Evolutionary conservation across 2,888 invertebrate genomes (phyloP), one percentile per base, ranked within the genome.

Genomic region (Busseola fusca): DNA sequence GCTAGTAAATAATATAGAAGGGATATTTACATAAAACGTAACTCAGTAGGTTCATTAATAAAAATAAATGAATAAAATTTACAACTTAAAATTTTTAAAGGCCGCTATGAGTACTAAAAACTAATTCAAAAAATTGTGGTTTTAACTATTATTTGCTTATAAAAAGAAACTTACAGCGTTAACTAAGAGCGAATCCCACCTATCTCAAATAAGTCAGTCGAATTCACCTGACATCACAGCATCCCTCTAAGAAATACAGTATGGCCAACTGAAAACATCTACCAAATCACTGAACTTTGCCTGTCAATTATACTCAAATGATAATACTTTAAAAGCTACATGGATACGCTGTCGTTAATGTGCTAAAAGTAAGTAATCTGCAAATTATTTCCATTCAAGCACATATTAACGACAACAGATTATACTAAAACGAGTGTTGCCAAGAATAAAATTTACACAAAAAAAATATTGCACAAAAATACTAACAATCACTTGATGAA

Each of bases 21-120:
- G 87, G 81, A 85, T 95, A 95, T 95, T 93, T 95, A 95, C 95
- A 95, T 92, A 93, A 92, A 89, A 88, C 85, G 87, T 91, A 91
- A 91, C 87, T 88, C 86, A 89, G 89, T 90, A 84, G 80, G 84
- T 85, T 90, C 85, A 87, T 83, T 81, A 81, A 89, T 90, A 89
- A 89, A 90, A 89, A 89, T 87, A 89, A 85, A 89, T 86, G 87
- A 91, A 92, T 92, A 93, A 94, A 94, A 94, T 94, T 85, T 94
- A 95, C 94, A 95, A 94, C 93, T 93, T 93, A 92, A 89, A 90
- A 90, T 85, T 90, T 92, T 92, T 85, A 89, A 88, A 86, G 84
- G 84, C 84, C 83, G 81, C 86, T 83, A 88, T 87, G 88, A 90
- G 86, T 89, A 89, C 88, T 87, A 90, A 87, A 87, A 87, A 88